Percentiles rank a stretch among this genome's conserved stretches.
Evolutionary conservation across 2,888 invertebrate genomes (phyloP).

Genomic region (Sclerodermus sp.): DNA sequence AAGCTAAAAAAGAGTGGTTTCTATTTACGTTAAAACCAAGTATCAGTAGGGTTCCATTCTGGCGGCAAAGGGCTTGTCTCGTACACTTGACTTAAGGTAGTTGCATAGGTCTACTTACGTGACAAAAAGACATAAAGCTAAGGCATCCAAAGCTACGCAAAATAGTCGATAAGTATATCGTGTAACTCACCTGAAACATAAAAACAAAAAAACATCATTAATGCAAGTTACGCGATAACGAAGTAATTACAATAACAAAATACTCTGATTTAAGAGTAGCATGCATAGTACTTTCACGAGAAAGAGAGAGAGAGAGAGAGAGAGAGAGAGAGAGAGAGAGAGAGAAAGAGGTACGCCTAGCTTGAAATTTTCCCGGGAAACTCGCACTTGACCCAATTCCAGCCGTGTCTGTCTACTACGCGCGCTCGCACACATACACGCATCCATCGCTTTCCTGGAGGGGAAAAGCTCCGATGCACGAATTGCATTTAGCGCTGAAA

Average conservation of each 20-base stretch:
- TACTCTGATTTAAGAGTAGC: too few species aligned
- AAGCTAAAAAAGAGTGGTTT: too few species aligned
- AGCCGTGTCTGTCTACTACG: not conserved
- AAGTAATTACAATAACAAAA: too few species aligned
- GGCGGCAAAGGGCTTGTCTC: too few species aligned
- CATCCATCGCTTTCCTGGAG: too few species aligned
- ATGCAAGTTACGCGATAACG: not conserved
- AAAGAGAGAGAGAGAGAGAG: too few species aligned
- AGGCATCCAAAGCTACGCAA: not conserved
- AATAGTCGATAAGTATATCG: slow-evolving; percentile 8
- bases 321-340: too few species aligned
- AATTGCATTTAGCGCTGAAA: slow-evolving; percentile 25
- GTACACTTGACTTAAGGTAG: too few species aligned
- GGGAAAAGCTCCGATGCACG: slow-evolving; percentile 11
- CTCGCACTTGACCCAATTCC: slow-evolving; percentile 19
- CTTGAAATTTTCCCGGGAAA: slow-evolving; percentile 6
- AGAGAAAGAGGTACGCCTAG: not conserved
- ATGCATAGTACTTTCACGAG: too few species aligned
- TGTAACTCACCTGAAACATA: slow-evolving; percentile 26
- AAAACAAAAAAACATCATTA: not conserved
- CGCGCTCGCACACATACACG: too few species aligned
- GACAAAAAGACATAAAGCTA: slow-evolving; percentile 6
- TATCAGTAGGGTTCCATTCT: too few species aligned
- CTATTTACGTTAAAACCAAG: too few species aligned
- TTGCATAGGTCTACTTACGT: slow-evolving; percentile 21